Evolutionary conservation across 1,140 invertebrate genomes (phyloP).

Genomic region (Scaptomyza hsui): DNA sequence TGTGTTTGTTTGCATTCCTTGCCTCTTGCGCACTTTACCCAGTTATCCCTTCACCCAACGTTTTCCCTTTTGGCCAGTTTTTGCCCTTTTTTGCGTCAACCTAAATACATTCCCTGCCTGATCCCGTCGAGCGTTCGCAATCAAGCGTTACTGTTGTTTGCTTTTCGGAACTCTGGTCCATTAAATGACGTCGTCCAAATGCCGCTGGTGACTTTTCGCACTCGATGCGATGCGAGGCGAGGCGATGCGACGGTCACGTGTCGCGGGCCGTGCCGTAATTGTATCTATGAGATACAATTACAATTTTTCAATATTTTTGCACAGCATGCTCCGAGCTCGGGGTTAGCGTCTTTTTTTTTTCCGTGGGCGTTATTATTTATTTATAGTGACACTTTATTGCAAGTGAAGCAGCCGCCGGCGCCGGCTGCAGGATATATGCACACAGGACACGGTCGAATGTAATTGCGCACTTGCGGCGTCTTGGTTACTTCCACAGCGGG

Average conservation of each 20-base stretch:
- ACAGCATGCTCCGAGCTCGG: slow-evolving; percentile 36
- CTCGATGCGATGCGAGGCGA: slow-evolving; percentile 45
- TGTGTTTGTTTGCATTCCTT: slow-evolving; percentile 65
- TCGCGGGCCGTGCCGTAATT: slow-evolving; percentile 64
- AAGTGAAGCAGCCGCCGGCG: slow-evolving; percentile 51
- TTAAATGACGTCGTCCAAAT: slow-evolving; percentile 59
- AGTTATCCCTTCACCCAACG: background rate
- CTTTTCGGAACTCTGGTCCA: slow-evolving; percentile 79
- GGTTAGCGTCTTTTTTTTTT: slow-evolving; percentile 46
- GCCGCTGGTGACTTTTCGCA: slow-evolving; percentile 63
- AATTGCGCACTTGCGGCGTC: slow-evolving; percentile 80
- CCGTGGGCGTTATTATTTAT: slow-evolving; percentile 82
- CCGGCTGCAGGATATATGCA: slow-evolving; percentile 71
- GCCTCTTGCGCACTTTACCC: slow-evolving; percentile 59
- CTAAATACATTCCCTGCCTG: slow-evolving; percentile 52
- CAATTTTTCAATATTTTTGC: slow-evolving; percentile 82
- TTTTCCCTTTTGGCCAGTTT: slow-evolving; percentile 3
- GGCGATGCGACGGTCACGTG: slow-evolving; percentile 61
- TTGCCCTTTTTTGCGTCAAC: slow-evolving; percentile 32
- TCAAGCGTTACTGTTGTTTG: slow-evolving; percentile 79
- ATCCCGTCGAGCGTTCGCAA: slow-evolving; percentile 60
- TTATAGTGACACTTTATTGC: slow-evolving; percentile 82
- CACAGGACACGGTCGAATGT: slow-evolving; percentile 68
- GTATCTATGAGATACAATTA: slow-evolving; percentile 82
- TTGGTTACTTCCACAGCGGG: slow-evolving; percentile 36